Conservation (phyloP, 2,888 invertebrate species). For the Eilema caniola region DNA sequence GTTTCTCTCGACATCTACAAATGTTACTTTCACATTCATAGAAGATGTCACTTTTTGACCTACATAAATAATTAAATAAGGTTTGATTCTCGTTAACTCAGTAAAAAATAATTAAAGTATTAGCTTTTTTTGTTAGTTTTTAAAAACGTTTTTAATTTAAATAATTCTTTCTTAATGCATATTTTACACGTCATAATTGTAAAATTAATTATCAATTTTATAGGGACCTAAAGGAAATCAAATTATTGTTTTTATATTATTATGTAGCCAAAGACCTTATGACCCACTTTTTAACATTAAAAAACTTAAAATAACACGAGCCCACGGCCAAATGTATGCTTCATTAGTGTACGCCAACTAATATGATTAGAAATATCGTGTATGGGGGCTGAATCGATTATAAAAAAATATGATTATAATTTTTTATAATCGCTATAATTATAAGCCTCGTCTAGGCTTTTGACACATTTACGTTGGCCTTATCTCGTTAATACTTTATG, state of each 20-base stretch:
- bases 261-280: not conserved
- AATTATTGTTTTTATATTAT: not conserved
- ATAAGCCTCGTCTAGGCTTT: conserved; percentile 21
- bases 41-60: too few relatives aligned
- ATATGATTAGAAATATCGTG: not conserved
- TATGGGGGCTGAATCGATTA: conserved; percentile 24
- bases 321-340: not conserved
- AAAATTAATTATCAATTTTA: too few relatives aligned
- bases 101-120: too few relatives aligned
- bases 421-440: too few relatives aligned
- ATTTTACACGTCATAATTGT: too few relatives aligned
- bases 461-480: not conserved
- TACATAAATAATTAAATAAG: too few relatives aligned
- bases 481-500: not conserved
- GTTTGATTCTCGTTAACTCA: too few relatives aligned
- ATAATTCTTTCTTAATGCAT: too few relatives aligned
- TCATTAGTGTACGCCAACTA: not conserved
- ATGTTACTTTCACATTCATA: not conserved
- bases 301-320: not conserved
- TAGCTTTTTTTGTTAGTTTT: too few relatives aligned
- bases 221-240: too few relatives aligned
- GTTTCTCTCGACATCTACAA: not conserved
- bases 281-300: not conserved
- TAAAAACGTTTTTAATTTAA: too few relatives aligned
- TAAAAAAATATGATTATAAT: conserved; percentile 20